Conservation (phyloP, 2,797 vertebrate species). For the Spea hammondii region DNA sequence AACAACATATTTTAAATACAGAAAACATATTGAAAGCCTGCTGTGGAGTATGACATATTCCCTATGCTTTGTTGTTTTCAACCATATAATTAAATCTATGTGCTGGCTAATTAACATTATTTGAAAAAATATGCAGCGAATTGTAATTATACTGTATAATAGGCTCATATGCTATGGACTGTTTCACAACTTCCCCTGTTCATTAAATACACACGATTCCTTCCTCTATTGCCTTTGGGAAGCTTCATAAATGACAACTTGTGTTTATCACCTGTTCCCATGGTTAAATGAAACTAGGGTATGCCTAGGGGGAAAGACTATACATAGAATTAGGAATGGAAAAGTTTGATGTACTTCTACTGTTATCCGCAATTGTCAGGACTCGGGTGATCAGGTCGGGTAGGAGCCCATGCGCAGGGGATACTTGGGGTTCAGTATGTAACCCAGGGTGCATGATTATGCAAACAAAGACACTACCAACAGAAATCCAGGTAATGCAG, state of each 20-base stretch:
- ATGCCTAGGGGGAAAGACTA: slow-evolving; percentile 48
- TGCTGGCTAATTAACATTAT: background rate
- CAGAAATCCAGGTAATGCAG: too few species aligned
- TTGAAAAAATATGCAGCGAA: slow-evolving; percentile 8
- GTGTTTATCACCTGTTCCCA: slow-evolving; percentile 49
- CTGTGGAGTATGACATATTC: background rate
- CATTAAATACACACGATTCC: slow-evolving; percentile 52
- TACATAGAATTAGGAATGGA: slow-evolving; percentile 46
- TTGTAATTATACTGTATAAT: slow-evolving; percentile 44
- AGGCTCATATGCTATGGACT: slow-evolving; percentile 21
- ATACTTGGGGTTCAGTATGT: too few species aligned
- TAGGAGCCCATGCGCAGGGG: too few species aligned
- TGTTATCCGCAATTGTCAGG: slow-evolving; percentile 19
- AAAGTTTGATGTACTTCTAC: slow-evolving; percentile 41
- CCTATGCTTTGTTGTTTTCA: background rate
- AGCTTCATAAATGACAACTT: slow-evolving; percentile 49
- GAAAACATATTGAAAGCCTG: background rate
- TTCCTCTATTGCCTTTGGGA: slow-evolving; percentile 41
- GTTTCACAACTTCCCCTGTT: slow-evolving; percentile 35
- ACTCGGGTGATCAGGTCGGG: too few species aligned
- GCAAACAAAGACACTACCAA: too few species aligned
- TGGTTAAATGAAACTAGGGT: slow-evolving; percentile 50
- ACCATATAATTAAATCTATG: background rate
- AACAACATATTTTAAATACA: background rate
- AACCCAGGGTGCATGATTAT: too few species aligned